Conservation (phyloP, 1,140 invertebrate species). For the Dufourea novaeangliae region DNA sequence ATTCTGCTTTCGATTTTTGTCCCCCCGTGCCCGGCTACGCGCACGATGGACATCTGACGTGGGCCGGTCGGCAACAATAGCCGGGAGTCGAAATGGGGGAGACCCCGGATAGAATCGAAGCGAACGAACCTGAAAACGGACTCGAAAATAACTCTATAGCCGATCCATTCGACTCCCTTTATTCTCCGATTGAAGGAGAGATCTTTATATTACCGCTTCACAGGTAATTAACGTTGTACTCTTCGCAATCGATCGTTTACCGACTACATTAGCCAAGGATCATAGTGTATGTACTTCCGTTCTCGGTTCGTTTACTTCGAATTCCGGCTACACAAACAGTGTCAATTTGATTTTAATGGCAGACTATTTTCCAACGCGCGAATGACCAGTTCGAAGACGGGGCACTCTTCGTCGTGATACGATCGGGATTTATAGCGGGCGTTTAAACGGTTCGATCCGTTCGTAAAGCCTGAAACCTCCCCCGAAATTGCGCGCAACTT, state of each 20-base stretch:
- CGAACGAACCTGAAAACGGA: no score
- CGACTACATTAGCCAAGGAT: neutral
- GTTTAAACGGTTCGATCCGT: conserved; percentile 5
- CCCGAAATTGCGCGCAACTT: conserved; percentile 58
- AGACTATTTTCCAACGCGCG: neutral
- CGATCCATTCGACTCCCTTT: neutral
- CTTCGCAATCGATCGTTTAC: neutral
- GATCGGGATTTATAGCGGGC: conserved; percentile 7
- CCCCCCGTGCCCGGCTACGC: neutral
- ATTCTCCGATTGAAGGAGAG: no score
- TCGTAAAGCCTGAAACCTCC: conserved; percentile 24
- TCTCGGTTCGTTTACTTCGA: neutral
- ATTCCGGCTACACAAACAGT: neutral
- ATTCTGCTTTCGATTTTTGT: neutral
- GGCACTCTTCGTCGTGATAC: neutral
- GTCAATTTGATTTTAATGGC: neutral
- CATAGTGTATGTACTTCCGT: neutral
- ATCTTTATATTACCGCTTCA: no score
- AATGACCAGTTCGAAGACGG: neutral
- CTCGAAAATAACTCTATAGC: neutral
- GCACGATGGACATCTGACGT: no score
- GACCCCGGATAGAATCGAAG: neutral
- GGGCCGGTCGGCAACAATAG: neutral
- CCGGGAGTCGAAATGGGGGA: neutral
- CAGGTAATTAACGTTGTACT: neutral